A percentile compares a stretch with the other conserved stretches of the same genome.
These are phyloP conservation scores for Rhagium mordax DNA, from an alignment of 2,888 invertebrate species.

Conservation along the genomic window DNA sequence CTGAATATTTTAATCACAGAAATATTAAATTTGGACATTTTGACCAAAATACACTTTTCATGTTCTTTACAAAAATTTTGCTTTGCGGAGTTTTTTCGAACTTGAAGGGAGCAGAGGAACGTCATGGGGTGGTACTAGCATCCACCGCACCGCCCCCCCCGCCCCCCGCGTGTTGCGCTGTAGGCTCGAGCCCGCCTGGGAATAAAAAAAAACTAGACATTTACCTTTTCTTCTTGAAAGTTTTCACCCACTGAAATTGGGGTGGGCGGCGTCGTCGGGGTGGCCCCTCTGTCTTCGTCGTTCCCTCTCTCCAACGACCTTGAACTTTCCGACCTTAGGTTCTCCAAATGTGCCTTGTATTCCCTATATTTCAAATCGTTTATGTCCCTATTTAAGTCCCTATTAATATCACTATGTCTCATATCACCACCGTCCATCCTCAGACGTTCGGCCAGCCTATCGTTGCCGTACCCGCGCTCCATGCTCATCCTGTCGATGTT, in stretches of 20 bases:
- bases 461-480: slow-evolving; percentile 45
- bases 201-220: slow-evolving; percentile 14
- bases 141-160: background rate
- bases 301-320: slow-evolving; percentile 60
- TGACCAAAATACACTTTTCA: too few species aligned
- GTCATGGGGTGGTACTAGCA: background rate
- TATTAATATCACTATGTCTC: slow-evolving; percentile 51
- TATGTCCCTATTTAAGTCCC: slow-evolving; percentile 60
- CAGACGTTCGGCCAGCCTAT: slow-evolving; percentile 49
- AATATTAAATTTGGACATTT: too few species aligned
- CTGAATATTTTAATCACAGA: too few species aligned
- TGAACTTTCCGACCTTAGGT: slow-evolving; percentile 64
- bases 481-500: slow-evolving; percentile 44
- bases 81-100: too few species aligned
- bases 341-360: slow-evolving; percentile 69
- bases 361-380: slow-evolving; percentile 68
- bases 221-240: slow-evolving; percentile 70
- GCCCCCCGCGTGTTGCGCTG: background rate
- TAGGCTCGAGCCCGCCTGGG: background rate
- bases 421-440: slow-evolving; percentile 53
- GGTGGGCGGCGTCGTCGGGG: slow-evolving; percentile 70
- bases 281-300: slow-evolving; percentile 60
- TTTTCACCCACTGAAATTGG: slow-evolving; percentile 70
- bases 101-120: too few species aligned
- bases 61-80: too few species aligned